Evolutionary conservation across 2,888 invertebrate species (phyloP).

Genomic region (Tridacna gigas): DNA sequence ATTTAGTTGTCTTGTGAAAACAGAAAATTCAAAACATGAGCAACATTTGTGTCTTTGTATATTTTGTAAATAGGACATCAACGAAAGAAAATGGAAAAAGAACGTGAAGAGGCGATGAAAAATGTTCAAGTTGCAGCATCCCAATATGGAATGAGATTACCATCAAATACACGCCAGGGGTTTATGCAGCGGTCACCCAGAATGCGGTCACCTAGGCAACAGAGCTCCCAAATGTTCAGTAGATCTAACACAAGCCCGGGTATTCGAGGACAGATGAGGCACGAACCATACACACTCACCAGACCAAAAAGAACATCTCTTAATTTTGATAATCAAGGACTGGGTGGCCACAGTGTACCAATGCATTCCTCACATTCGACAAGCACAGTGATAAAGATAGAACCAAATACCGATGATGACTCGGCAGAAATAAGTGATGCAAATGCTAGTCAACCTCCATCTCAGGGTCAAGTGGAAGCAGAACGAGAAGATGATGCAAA

Average conservation of each 20-base stretch:
- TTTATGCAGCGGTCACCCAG: conserved; percentile 6
- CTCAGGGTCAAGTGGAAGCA: neutral
- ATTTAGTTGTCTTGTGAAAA: no score
- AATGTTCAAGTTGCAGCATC: neutral
- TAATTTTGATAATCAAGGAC: conserved; percentile 15
- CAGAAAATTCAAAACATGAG: no score
- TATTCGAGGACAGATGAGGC: neutral
- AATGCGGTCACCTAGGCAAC: conserved; percentile 13
- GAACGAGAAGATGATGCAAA: conserved; percentile 14
- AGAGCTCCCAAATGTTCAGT: neutral
- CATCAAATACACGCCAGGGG: neutral
- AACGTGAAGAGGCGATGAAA: conserved; percentile 9
- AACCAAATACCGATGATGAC: neutral
- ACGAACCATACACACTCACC: conserved; percentile 14
- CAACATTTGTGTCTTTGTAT: no score
- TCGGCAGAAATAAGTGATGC: neutral
- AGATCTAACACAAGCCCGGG: conserved; percentile 1
- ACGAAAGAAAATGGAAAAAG: conserved; percentile 25
- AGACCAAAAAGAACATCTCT: conserved; percentile 12
- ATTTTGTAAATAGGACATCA: conserved; percentile 14
- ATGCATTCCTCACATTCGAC: neutral
- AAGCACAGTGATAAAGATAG: conserved; percentile 1
- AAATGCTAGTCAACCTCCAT: conserved; percentile 23
- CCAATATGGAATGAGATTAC: neutral
- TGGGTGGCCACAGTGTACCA: neutral